These are phyloP conservation scores for Marmota monax DNA, from an alignment of 2,113 vertebrate species.

Conservation along the genomic window DNA sequence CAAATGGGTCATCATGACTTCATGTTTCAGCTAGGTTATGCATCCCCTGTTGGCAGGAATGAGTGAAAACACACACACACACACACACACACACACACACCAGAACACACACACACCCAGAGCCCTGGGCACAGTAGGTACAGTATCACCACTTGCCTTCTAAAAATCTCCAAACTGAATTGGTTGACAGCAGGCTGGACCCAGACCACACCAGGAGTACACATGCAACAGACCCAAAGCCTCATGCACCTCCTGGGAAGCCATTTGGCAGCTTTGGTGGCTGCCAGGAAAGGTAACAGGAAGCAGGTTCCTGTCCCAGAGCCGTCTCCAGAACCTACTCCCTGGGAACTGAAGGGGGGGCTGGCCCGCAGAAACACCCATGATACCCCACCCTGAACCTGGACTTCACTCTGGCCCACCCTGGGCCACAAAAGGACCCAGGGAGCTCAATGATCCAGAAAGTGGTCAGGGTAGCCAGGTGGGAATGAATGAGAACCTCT, in stretches of 20 bases:
- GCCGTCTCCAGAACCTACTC: neutral
- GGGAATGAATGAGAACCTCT: neutral
- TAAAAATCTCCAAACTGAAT: neutral
- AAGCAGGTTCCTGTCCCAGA: neutral
- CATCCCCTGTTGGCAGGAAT: neutral
- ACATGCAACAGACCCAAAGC: neutral
- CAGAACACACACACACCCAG: neutral
- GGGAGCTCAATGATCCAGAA: neutral
- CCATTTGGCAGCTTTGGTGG: neutral
- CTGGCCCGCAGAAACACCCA: neutral
- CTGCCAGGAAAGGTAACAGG: neutral
- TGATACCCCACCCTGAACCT: accelerated
- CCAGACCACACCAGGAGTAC: neutral
- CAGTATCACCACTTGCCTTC: neutral
- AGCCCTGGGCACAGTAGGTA: neutral
- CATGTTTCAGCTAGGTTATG: neutral
- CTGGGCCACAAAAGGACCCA: neutral
- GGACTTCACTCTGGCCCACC: neutral
- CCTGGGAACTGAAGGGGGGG: neutral
- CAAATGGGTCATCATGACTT: neutral
- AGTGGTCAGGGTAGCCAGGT: no score
- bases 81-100: neutral
- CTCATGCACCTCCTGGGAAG: neutral
- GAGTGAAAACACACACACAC: no score
- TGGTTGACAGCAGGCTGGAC: neutral